These are phyloP conservation scores for Anguilla marmorata DNA, from an alignment of 2,797 vertebrate genomes.

Conservation along the genomic window DNA sequence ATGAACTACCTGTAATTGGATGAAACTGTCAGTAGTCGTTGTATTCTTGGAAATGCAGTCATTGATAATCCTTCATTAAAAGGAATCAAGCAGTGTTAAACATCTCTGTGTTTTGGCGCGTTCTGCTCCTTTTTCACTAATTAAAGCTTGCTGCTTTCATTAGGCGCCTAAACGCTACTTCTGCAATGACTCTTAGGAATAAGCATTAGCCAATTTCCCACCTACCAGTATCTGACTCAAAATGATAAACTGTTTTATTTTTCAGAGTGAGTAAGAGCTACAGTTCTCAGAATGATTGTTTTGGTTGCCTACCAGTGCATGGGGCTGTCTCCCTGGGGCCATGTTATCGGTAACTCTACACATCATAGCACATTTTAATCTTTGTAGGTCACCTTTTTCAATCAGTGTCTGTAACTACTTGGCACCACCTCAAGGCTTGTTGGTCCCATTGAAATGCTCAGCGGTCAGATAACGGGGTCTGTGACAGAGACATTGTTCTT, in stretches of 20 bases:
- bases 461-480: neutral
- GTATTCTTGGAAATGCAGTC: neutral
- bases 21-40: neutral
- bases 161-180: neutral
- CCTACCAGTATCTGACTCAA: neutral
- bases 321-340: neutral
- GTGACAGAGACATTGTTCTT: neutral
- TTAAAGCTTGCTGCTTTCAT: constrained; percentile 11
- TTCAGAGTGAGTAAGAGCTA: constrained; percentile 6
- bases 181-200: constrained; percentile 2
- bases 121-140: neutral
- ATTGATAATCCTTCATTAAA: constrained; percentile 1
- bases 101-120: no score
- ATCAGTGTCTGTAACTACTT: constrained; percentile 7
- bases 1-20: neutral
- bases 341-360: neutral
- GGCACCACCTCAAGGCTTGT: neutral
- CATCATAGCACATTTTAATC: constrained; percentile 17
- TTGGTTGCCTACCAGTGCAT: neutral
- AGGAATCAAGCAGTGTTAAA: constrained; percentile 19
- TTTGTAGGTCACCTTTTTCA: constrained; percentile 15
- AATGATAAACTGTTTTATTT: neutral
- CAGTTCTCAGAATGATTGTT: constrained; percentile 20
- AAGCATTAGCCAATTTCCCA: constrained; percentile 4
- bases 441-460: neutral